Conservation (phyloP, 2,113 vertebrate genomes). For the Proteles cristata region DNA sequence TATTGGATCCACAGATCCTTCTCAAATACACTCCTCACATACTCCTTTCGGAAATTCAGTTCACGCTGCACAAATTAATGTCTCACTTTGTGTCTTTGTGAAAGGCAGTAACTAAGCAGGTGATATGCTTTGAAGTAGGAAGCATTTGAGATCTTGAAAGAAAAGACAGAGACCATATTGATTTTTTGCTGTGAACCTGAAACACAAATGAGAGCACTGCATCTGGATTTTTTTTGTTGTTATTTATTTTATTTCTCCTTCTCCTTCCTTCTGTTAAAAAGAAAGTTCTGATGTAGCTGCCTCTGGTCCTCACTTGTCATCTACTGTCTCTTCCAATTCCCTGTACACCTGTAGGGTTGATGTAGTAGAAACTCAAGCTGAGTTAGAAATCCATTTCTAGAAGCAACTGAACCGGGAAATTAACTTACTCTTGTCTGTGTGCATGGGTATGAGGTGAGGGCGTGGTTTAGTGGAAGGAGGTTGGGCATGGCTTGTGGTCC, state of each 20-base stretch:
- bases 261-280: not conserved
- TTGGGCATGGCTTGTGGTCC: not conserved
- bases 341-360: not conserved
- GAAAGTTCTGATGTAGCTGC: not conserved
- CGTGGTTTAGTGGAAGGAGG: not conserved
- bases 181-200: conserved; percentile 38
- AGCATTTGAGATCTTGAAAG: conserved; percentile 42
- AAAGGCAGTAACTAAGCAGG: conserved; percentile 36
- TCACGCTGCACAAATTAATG: not conserved
- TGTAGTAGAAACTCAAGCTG: not conserved
- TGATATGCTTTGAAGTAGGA: conserved; percentile 39
- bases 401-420: not conserved
- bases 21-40: not conserved
- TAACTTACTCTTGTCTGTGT: not conserved
- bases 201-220: not conserved
- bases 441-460: not conserved
- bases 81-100: conserved; percentile 17
- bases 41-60: conserved; percentile 20
- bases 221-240: not conserved
- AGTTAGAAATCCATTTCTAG: not conserved
- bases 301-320: not conserved
- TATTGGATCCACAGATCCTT: not conserved
- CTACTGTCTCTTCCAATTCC: not conserved
- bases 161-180: not conserved
- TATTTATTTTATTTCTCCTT: not conserved